Percentiles rank a stretch among this genome's conserved stretches.
These are phyloP conservation scores for Phortica magna DNA, from an alignment of 2,888 invertebrate genomes.

Conservation along the genomic window DNA sequence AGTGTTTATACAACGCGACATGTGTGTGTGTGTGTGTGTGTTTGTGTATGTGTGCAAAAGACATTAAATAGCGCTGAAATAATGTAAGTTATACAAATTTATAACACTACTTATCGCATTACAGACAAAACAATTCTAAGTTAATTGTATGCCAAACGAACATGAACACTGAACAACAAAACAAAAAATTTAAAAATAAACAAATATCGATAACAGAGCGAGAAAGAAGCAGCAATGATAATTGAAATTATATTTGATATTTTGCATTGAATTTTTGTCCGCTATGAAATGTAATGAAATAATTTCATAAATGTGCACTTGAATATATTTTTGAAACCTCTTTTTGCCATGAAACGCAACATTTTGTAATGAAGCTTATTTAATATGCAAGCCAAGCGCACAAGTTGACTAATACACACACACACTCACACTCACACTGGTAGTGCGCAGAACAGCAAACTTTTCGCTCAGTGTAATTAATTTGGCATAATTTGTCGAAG, in stretches of 20 bases:
- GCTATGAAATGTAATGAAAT: too few species aligned
- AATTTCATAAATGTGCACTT: too few species aligned
- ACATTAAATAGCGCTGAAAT: slow-evolving; percentile 34
- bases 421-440: too few species aligned
- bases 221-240: neutral
- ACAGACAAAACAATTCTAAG: slow-evolving; percentile 56
- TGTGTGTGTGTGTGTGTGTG: slow-evolving; percentile 1
- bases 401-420: too few species aligned
- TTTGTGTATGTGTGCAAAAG: slow-evolving; percentile 23
- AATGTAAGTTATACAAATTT: slow-evolving; percentile 47
- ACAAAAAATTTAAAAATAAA: slow-evolving; percentile 13
- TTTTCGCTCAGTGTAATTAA: slow-evolving; percentile 57
- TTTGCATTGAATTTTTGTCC: too few species aligned
- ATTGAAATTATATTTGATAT: slow-evolving; percentile 1
- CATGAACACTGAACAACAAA: slow-evolving; percentile 42
- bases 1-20: slow-evolving; percentile 27
- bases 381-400: too few species aligned
- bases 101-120: slow-evolving; percentile 35
- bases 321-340: too few species aligned
- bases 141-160: slow-evolving; percentile 63
- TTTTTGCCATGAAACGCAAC: too few species aligned
- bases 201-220: neutral
- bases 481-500: slow-evolving; percentile 57
- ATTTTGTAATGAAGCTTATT: too few species aligned
- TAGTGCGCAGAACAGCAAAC: neutral